Evolutionary conservation across 2,888 invertebrate species (phyloP), one percentile per base, ranked within the genome.

Genomic region (Phengaris arion): DNA sequence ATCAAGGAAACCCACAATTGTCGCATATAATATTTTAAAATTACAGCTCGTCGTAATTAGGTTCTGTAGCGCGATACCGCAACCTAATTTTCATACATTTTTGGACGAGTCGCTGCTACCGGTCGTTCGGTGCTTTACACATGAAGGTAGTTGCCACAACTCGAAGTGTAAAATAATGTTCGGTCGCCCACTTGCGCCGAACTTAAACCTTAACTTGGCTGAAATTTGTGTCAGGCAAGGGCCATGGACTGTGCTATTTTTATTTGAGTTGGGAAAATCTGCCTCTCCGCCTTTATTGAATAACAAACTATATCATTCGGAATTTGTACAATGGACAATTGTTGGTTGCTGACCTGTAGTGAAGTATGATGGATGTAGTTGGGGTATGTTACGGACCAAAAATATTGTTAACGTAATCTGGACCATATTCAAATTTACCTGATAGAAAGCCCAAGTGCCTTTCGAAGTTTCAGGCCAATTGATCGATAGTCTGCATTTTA

Each of bases 401-500:
- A 35, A 52, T n/a, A 15, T 52, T 72, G 70, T 70, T 46, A 46
- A 68, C 35, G n/a, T 46, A 46, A 68, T 15, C 54, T 72, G 72
- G 72, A 72, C 54, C 72, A 72, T 72, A 72, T 54, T 72, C 12
- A 72, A 52, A 51, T 51, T 72, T 52, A 52, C 35, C 12, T 54
- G 22, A 52, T 35, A 6, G 8, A 70, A 35, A 72, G 54, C 22
- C 22, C 5, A 54, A 72, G 54, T 72, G 72, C 54, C 54, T 72
- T 70, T 72, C 70, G 35, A 52, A 12, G 10, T 52, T 52, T 52
- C 52, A 52, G 52, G 52, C 52, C 1, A 12, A 52, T 52, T 52
- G 52, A 52, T 52, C 10, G 9, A 52, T 52, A 64, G 10, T 15
- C 2, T 6, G 12, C 15, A 59, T 35, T 64, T 45, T 22, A 45